Evolutionary conservation across 2,797 vertebrate genomes (phyloP).

Genomic region (Mallotus villosus): DNA sequence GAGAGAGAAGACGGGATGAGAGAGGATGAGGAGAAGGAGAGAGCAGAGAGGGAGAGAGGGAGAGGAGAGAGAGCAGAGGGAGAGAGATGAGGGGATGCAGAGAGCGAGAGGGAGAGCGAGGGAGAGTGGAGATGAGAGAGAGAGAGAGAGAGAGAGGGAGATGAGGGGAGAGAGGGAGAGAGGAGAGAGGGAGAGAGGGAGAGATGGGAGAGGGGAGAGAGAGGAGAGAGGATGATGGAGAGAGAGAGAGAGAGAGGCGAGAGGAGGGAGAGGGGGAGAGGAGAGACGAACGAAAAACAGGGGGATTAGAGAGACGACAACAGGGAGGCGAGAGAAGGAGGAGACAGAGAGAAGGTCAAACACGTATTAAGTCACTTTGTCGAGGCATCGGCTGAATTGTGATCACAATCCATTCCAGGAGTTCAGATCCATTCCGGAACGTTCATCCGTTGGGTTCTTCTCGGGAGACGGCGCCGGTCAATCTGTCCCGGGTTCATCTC

Average conservation of each 20-base stretch:
- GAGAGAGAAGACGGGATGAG: not conserved
- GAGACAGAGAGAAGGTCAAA: not conserved
- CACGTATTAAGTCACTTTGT: not conserved
- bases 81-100: not conserved
- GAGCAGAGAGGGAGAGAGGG: not conserved
- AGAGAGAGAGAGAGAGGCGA: constrained; percentile 1
- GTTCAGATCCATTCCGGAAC: constrained; percentile 3
- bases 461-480: constrained; percentile 2
- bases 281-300: not conserved
- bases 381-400: constrained; percentile 8
- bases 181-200: too few relatives aligned
- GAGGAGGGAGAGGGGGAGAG: not conserved
- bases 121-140: too few relatives aligned
- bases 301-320: not conserved
- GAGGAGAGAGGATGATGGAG: not conserved
- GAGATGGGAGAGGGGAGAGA: not conserved
- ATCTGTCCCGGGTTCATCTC: not conserved
- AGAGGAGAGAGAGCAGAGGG: too few relatives aligned
- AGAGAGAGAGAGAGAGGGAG: too few relatives aligned
- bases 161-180: too few relatives aligned
- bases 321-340: not conserved
- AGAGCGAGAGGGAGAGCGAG: too few relatives aligned
- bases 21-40: not conserved
- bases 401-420: not conserved
- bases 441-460: not conserved